phyloP scores from a whole-genome alignment of 2,113 vertebrate species.

The Nothobranchius furzeri region DNA sequence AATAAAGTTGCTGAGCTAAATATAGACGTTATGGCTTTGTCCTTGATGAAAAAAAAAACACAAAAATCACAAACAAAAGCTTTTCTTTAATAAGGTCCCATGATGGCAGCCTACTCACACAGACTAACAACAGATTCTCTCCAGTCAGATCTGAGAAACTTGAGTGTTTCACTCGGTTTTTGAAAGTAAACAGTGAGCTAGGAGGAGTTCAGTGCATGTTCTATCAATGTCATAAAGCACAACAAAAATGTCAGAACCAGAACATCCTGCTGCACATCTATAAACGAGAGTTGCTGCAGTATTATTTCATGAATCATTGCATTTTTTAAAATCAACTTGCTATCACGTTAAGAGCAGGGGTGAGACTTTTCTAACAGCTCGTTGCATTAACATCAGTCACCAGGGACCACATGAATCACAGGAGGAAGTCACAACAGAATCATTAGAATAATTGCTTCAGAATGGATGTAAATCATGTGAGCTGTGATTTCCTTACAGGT shows the following conservation, averaged over 20 bases:
- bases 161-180: conserved; percentile 7
- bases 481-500: conserved; percentile 29
- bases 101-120: conserved; percentile 8
- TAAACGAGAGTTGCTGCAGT: not conserved
- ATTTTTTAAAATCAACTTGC: conserved; percentile 28
- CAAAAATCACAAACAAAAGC: conserved; percentile 18
- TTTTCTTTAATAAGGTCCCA: conserved; percentile 67
- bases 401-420: conserved; percentile 22
- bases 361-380: not conserved
- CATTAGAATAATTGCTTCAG: conserved; percentile 20
- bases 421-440: conserved; percentile 14
- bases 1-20: conserved; percentile 24
- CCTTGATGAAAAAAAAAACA: conserved; percentile 29
- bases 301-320: not conserved
- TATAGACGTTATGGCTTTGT: conserved; percentile 9
- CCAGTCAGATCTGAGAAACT: conserved; percentile 20
- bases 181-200: conserved; percentile 8
- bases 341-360: conserved; percentile 28
- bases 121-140: conserved; percentile 27
- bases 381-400: conserved; percentile 27
- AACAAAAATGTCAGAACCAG: not conserved
- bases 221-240: not conserved
- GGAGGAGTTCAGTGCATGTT: conserved; percentile 5
- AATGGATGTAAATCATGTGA: conserved; percentile 11
- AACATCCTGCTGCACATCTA: not conserved